Evolutionary conservation across 2,888 invertebrate species (phyloP).

Genomic region (Volucella inflata): DNA sequence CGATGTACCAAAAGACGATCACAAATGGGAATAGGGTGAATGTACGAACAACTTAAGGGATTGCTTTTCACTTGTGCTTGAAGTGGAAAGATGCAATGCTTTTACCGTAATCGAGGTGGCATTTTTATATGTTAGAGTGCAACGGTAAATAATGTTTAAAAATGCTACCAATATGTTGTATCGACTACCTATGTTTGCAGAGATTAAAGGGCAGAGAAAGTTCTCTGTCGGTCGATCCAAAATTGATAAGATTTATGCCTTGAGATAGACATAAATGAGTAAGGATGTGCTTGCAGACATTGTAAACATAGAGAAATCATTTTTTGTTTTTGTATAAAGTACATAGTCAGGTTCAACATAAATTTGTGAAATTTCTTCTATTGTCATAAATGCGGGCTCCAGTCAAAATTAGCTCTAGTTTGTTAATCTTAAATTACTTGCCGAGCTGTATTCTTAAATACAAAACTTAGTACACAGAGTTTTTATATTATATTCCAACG

Average conservation of each 20-base stretch:
- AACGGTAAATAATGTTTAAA: slow-evolving; percentile 13
- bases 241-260: background rate
- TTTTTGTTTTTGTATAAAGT: too few relatives aligned
- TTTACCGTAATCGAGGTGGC: slow-evolving; percentile 60
- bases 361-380: too few relatives aligned
- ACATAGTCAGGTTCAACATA: too few relatives aligned
- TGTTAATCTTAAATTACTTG: too few relatives aligned
- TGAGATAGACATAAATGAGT: too few relatives aligned
- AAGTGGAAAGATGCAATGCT: slow-evolving; percentile 45
- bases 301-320: too few relatives aligned
- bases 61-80: slow-evolving; percentile 56
- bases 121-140: slow-evolving; percentile 41
- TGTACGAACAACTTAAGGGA: slow-evolving; percentile 56
- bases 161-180: background rate
- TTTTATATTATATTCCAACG: too few relatives aligned
- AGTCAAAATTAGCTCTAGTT: too few relatives aligned
- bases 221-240: background rate
- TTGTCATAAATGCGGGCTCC: too few relatives aligned
- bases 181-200: background rate
- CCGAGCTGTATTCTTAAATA: too few relatives aligned
- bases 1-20: slow-evolving; percentile 28
- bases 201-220: background rate
- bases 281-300: too few relatives aligned
- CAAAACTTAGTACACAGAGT: too few relatives aligned
- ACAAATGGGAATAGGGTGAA: slow-evolving; percentile 44